Evolutionary conservation across 1,140 invertebrate genomes (phyloP).

Genomic region (Drosophila baimaii): DNA sequence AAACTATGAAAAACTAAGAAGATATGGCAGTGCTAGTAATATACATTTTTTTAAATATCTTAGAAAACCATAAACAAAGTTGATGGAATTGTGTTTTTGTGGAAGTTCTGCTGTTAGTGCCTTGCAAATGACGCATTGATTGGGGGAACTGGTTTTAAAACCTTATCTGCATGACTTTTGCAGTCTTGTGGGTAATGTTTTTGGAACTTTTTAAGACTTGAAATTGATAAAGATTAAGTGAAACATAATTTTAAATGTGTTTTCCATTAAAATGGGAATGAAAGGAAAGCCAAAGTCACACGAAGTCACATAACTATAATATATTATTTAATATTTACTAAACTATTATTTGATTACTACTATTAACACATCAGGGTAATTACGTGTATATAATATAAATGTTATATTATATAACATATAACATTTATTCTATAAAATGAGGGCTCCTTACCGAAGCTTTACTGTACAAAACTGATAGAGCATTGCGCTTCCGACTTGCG

Average conservation of each 20-base stretch:
- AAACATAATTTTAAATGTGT: too few relatives aligned
- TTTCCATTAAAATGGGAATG: too few relatives aligned
- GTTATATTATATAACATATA: neutral
- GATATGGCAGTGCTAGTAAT: neutral
- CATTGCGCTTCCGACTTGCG: too few relatives aligned
- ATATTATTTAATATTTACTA: too few relatives aligned
- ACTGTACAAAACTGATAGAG: conserved; percentile 10
- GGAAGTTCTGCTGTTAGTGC: neutral
- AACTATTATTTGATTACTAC: too few relatives aligned
- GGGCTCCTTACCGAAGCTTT: neutral
- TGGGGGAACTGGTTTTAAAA: neutral
- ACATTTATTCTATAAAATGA: neutral
- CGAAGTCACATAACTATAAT: too few relatives aligned
- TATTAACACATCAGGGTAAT: too few relatives aligned
- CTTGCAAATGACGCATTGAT: conserved; percentile 43
- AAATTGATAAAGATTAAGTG: neutral
- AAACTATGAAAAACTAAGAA: neutral
- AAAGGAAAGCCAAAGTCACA: too few relatives aligned
- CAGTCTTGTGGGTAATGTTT: conserved; percentile 31
- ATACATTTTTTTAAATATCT: neutral
- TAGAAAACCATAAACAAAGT: neutral
- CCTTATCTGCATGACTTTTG: conserved; percentile 3
- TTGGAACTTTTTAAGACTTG: conserved; percentile 2
- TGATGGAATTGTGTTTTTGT: too few relatives aligned
- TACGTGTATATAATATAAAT: too few relatives aligned